Evolutionary conservation across 2,888 invertebrate species (phyloP), one percentile per base, ranked within the genome.

Genomic region (Linnaemya vulpina): DNA sequence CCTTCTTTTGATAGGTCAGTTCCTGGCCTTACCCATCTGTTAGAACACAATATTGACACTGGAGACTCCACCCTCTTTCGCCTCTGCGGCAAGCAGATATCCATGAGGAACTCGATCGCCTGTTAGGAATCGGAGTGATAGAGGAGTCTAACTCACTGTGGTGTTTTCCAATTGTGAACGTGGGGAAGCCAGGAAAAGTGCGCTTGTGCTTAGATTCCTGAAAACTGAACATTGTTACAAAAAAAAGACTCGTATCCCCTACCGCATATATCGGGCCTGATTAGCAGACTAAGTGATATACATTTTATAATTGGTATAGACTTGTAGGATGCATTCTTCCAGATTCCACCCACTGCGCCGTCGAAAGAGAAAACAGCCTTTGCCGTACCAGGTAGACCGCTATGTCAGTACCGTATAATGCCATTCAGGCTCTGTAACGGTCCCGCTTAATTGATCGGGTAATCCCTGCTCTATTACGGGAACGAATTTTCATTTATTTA

Each of bases 291-390:
- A 10, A 30, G 30, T 1, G 60, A 60, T 22, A 60, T 9, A 10
- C 38, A 38, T 10, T 30, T 17, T 30, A 60, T 60, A 30, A 60
- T n/a, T 17, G 35, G 60, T 5, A 30, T 53, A 53, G 53, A 22
- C 53, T 13, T 53, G 13, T 22, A 22, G 22, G 53, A 53, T 22
- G 53, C 53, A 3, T 35, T 30, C 4, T 38, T 35, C 25, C 35
- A 60, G n/a, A 38, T 35, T 4, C 35, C 15, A 35, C 35, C 38
- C 38, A 60, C 60, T 1, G 17, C 35, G 9, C 17, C 60, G 10
- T 60, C 60, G 1, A 35, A 60, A 38, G 60, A 60, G 35, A 60
- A 38, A 17, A 60, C 60, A 10, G 38, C 38, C 10, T 38, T 38
- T 38, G 38, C 38, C 1, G 38, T 38, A 38, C 38, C 38, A 8